Conservation (phyloP, 2,113 vertebrate species). For the Cyphomyrus discorhynchus region DNA sequence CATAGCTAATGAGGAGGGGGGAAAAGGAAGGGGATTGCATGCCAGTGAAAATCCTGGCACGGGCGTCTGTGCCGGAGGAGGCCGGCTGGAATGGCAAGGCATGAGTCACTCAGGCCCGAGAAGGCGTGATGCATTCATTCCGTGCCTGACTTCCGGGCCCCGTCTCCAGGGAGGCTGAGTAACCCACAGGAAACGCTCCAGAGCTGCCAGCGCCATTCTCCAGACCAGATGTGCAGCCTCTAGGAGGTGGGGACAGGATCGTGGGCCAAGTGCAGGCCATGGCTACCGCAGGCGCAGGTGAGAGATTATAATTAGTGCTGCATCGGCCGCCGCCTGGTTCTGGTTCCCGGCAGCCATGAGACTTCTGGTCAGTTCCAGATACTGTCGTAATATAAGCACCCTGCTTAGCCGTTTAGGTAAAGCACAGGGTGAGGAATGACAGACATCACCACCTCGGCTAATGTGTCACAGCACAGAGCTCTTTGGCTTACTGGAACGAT, state of each 20-base stretch:
- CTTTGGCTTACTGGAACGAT: neutral
- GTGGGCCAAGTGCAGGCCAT: neutral
- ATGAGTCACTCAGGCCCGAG: neutral
- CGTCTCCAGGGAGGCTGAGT: neutral
- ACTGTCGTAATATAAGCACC: neutral
- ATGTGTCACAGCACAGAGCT: neutral
- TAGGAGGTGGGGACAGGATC: neutral
- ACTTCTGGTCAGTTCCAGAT: too few relatives aligned
- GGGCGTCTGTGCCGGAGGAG: neutral
- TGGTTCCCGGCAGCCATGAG: neutral
- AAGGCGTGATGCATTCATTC: constrained; percentile 10
- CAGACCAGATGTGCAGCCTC: constrained; percentile 4
- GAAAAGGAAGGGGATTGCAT: neutral
- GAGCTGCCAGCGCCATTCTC: neutral
- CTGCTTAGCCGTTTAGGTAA: neutral
- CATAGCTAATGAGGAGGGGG: neutral
- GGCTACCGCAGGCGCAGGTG: neutral
- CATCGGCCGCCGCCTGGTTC: neutral
- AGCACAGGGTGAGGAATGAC: neutral
- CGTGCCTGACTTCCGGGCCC: neutral
- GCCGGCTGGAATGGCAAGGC: neutral
- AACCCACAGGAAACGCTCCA: neutral
- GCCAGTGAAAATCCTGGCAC: neutral
- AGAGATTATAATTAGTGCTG: neutral
- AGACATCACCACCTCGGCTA: neutral